Evolutionary conservation across 2,888 invertebrate species (phyloP), one percentile per base, ranked within the genome.

Genomic region (Yponomeuta malinellus): DNA sequence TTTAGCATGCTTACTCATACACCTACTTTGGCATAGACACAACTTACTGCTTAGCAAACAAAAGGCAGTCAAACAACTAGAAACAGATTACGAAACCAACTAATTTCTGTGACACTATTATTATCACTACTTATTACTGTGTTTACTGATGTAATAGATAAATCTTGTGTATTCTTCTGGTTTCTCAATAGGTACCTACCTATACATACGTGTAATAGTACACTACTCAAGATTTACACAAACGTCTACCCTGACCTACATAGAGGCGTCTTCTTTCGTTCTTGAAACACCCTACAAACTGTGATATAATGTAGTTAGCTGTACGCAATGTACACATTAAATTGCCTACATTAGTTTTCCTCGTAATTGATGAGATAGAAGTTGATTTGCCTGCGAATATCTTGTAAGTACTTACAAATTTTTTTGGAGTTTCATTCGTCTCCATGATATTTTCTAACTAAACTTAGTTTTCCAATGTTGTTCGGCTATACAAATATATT

Each of bases 201-300:
- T 59, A 59, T 59, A 12, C 12, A 6, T 52, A 52, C 52, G 12
- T 23, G 23, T 23, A 23, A 23, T 23, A 23, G 23, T 23, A 23
- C 23, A 23, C 52, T 15, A 59, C 6, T 5, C 52, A 59, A 59
- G 52, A 59, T 59, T 59, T 59, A 9, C 15, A 15, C 3, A 3
- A 59, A 59, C 52, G 52, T 12, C 29, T 65, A 65, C 71, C 69
- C 63, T 71, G 71, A 71, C 71, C 71, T 48, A 66, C 69, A 69
- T 71, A 69, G n/a, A 48, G 43, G 69, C 43, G 33, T 4, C 33
- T 4, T 71, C 71, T 66, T 69, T 71, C 23, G 37, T 33, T 66
- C 12, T 71, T 48, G 63, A 10, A 63, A 69, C 59, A 59, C 15
- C 52, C 52, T 59, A 59, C 52, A 59, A 59, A 59, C 15, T 59